Base-by-base conservation (phyloP, 2,888 invertebrate genomes). In the Cerastis rubricosa region DNA sequence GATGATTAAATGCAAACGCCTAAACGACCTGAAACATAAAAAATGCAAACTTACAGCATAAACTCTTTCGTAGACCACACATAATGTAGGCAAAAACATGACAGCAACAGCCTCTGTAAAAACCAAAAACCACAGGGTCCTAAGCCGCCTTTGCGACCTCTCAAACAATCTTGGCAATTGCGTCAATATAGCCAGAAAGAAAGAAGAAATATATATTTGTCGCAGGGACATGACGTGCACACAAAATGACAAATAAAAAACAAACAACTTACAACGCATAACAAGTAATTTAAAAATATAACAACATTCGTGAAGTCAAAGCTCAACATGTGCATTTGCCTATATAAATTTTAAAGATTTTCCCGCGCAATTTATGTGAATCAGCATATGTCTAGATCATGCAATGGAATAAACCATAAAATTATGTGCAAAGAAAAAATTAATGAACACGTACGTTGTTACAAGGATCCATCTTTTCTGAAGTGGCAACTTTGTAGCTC, bases 301-400 rank as follows among this genome's bases (percentile, higher is more conserved):
- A 59, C 40, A 22, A 59, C 40, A 49, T 9, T 59, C 35, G n/a
- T 17, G 71, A n/a, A 43, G 40, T 43, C 49, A 35, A 25, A 79
- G 49, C 35, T 71, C 40, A 49, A 12, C 35, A 63, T 22, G 45
- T 59, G 29, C 61, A 61, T n/a, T n/a, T 19, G 61, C 35, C 25
- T 40, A 29, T 40, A 29, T 57, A 29, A 35, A 51, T 43, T 17
- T n/a, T 45, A 14, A 70, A 35, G 49, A 71, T 71, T 71, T 69
- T 70, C 22, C 49, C 12, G 17, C 12, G n/a, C 35, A 43, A 43
- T 69, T 57, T 57, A 40, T 47, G 11, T 79, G 78, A 78, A 47
- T 57, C 49, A 51, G 17, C 35, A 35, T 22, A 51, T 45, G 70
- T 43, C 35, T 70, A 25, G 9, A 22, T 78, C 49, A 76, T 40